Percentiles rank a stretch among this genome's conserved stretches.
phyloP scores from a whole-genome alignment of 2,888 invertebrate genomes.

The Dinocampus coccinellae region DNA sequence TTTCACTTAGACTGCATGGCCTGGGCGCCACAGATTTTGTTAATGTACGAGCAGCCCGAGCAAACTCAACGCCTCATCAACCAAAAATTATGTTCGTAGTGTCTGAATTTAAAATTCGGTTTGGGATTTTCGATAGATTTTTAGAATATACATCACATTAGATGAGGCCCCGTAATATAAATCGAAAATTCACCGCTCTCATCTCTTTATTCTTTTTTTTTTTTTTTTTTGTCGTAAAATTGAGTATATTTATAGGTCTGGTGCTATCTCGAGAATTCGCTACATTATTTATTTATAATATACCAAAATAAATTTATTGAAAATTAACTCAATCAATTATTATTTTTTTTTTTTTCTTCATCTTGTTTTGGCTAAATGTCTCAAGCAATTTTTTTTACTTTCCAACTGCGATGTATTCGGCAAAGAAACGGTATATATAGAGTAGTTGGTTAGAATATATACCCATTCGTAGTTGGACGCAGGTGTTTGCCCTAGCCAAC shows the following conservation, averaged over 20 bases:
- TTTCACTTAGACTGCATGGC: conserved; percentile 30
- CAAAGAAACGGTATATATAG: conserved; percentile 23
- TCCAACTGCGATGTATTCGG: conserved; percentile 8
- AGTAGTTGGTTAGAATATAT: conserved; percentile 42
- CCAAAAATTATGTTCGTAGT: conserved; percentile 53
- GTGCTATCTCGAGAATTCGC: conserved; percentile 61
- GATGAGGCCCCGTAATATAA: background rate
- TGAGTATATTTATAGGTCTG: conserved; percentile 66
- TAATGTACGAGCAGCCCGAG: background rate
- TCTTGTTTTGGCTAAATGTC: background rate
- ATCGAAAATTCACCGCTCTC: conserved; percentile 26
- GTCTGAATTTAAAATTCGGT: conserved; percentile 29
- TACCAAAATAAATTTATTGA: background rate
- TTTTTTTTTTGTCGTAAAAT: conserved; percentile 41
- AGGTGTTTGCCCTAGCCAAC: conserved; percentile 51
- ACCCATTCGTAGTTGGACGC: conserved; percentile 58
- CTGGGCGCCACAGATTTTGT: conserved; percentile 36
- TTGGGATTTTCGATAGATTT: conserved; percentile 51
- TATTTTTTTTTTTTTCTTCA: conserved; percentile 6
- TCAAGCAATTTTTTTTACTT: conserved; percentile 14
- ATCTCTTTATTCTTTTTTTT: background rate
- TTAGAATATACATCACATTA: conserved; percentile 61
- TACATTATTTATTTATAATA: conserved; percentile 53
- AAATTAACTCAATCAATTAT: background rate
- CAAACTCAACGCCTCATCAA: conserved; percentile 30